These are phyloP conservation scores for Ornithorhynchus anatinus DNA, from an alignment of 2,113 vertebrate species.

Conservation along the genomic window DNA sequence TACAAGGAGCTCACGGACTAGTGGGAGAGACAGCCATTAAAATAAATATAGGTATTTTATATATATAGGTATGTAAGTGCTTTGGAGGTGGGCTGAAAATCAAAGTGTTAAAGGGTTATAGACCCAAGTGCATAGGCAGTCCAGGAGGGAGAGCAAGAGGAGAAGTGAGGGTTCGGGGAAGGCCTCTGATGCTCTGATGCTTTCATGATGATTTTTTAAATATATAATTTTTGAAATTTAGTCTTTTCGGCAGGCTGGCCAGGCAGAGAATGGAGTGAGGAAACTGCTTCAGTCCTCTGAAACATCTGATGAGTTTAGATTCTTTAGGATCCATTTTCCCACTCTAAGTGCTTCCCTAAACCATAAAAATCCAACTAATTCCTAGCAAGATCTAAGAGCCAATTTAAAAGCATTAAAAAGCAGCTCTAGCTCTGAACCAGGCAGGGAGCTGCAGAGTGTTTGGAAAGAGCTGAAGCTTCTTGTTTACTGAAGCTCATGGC, in stretches of 20 bases:
- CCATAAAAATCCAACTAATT: neutral
- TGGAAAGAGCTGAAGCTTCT: neutral
- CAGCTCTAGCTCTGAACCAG: neutral
- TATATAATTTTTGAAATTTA: neutral
- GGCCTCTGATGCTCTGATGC: no score
- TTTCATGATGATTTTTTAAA: neutral
- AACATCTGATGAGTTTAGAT: conserved; percentile 11
- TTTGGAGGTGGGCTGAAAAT: no score
- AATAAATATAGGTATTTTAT: no score
- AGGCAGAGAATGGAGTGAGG: neutral
- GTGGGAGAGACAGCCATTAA: no score
- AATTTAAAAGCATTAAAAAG: neutral
- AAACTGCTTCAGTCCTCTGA: conserved; percentile 17
- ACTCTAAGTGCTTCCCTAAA: neutral
- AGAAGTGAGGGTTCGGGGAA: no score
- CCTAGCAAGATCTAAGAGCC: neutral
- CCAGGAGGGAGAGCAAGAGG: no score
- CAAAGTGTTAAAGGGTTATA: no score
- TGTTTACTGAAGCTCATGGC: neutral
- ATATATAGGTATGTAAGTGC: no score
- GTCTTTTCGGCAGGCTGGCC: conserved; percentile 4
- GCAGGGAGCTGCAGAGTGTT: neutral
- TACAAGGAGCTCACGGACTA: no score
- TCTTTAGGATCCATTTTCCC: neutral
- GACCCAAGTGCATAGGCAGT: no score